A percentile compares a stretch with the other conserved stretches of the same genome.
Conservation (phyloP, 2,797 vertebrate genomes). For the Tokudaia tokunoshimensis region DNA sequence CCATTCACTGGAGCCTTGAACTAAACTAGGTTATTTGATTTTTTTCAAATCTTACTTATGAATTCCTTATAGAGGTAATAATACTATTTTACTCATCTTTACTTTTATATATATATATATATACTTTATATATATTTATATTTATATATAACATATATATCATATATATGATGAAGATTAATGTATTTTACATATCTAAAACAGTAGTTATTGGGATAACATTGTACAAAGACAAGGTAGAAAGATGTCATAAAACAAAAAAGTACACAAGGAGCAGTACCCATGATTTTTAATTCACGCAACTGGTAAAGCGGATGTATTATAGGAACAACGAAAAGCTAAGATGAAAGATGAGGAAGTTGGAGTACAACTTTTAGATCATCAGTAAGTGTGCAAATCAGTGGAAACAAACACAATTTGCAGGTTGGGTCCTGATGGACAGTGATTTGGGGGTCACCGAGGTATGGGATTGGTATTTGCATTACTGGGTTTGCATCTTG, state of each 20-base stretch:
- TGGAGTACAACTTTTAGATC: background rate
- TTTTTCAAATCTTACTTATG: background rate
- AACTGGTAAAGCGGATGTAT: no score
- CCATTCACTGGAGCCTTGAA: background rate
- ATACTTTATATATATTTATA: no score
- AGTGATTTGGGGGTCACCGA: no score
- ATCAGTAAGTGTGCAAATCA: background rate
- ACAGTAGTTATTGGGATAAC: background rate
- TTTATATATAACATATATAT: no score
- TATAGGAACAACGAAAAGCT: background rate
- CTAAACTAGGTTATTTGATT: background rate
- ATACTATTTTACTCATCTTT: no score
- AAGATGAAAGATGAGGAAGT: background rate
- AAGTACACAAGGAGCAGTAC: background rate
- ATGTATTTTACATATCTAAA: background rate
- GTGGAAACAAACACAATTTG: background rate
- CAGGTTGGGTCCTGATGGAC: no score
- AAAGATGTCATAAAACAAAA: no score
- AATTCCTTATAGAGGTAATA: background rate
- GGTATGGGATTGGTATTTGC: background rate
- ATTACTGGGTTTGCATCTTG: background rate
- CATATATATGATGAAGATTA: no score
- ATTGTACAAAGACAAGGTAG: background rate
- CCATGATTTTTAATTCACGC: background rate
- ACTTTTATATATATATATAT: no score